A percentile compares a stretch with the other conserved stretches of the same genome.
Conservation (phyloP, 1,140 invertebrate genomes). For the Medauroidea extradentata region DNA sequence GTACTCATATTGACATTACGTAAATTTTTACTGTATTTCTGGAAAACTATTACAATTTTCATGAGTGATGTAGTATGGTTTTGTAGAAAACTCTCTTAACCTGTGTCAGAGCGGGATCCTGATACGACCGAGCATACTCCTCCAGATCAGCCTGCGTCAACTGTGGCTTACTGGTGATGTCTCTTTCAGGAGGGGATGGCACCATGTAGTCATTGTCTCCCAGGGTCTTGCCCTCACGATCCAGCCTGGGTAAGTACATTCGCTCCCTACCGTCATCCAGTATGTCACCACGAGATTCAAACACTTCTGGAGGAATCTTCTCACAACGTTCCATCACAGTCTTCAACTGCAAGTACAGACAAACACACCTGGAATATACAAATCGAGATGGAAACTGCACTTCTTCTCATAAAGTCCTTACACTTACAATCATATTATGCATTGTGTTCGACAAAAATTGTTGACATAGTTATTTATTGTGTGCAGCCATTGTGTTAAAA, state of each 20-base stretch:
- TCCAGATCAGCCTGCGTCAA: slow-evolving; percentile 64
- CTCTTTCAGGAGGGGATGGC: slow-evolving; percentile 70
- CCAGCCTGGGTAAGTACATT: slow-evolving; percentile 49
- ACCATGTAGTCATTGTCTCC: slow-evolving; percentile 67
- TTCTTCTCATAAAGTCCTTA: not conserved
- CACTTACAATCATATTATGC: too few relatives aligned
- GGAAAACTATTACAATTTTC: too few relatives aligned
- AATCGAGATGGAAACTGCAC: not conserved
- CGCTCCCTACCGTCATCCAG: not conserved
- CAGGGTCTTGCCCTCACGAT: slow-evolving; percentile 58
- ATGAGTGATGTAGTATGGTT: too few relatives aligned
- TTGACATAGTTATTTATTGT: too few relatives aligned
- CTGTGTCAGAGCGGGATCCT: slow-evolving; percentile 47
- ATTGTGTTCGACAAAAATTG: too few relatives aligned
- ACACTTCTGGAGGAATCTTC: slow-evolving; percentile 61
- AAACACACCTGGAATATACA: not conserved
- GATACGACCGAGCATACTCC: slow-evolving; percentile 60
- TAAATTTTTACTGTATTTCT: too few relatives aligned
- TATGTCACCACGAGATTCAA: slow-evolving; percentile 46
- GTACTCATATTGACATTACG: too few relatives aligned
- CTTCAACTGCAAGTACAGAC: slow-evolving; percentile 51
- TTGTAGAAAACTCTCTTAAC: too few relatives aligned
- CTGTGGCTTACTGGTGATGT: slow-evolving; percentile 38
- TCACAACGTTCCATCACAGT: slow-evolving; percentile 71
- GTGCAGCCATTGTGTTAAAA: too few relatives aligned